Evolutionary conservation across 2,797 vertebrate species (phyloP), one percentile per base, ranked within the genome.

Genomic region (Coendou prehensilis): DNA sequence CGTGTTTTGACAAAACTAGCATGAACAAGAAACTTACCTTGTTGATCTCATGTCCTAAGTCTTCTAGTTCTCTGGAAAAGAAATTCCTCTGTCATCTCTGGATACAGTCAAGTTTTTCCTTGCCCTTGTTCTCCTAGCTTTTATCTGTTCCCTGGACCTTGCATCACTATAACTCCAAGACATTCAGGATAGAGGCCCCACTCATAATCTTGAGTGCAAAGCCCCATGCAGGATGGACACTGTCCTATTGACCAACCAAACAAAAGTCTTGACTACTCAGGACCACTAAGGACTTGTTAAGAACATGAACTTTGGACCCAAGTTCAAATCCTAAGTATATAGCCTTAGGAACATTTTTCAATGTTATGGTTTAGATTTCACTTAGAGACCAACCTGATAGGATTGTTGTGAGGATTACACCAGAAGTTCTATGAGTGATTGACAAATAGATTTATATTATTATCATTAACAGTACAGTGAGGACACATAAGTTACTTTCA

Each of bases 401-500:
- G 54, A 50, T 26, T 56, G 9, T 59, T 85, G 30, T 52, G 14
- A 80, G 79, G 15, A 59, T 80, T n/a, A 87, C 5, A 76, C 50
- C 41, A 59, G 76, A 47, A 28, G 52, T 56, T 57, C 87, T 9
- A 9, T 87, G 75, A 73, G 2, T 47, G 30, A 22, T n/a, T 30
- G 71, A 76, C 28, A 89, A 86, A 63, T 87, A 52, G 6, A 30
- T 79, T 52, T 69, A 59, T 56, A 80, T 50, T 28, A 78, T 67
- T 80, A 80, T 82, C 26, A 89, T 64, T 26, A 56, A 75, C 37
- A 94, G 50, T 37, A 89, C 76, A 89, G 30, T 67, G 57, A 93
- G 23, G n/a, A 52, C 59, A 76, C n/a, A 6, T 33, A 71, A 64
- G 37, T 81, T 76, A 95, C n/a, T 73, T 47, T 56, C 33, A 71